These are phyloP conservation scores for Holcopasites calliopsidis DNA, from an alignment of 1,140 invertebrate species.

Conservation along the genomic window DNA sequence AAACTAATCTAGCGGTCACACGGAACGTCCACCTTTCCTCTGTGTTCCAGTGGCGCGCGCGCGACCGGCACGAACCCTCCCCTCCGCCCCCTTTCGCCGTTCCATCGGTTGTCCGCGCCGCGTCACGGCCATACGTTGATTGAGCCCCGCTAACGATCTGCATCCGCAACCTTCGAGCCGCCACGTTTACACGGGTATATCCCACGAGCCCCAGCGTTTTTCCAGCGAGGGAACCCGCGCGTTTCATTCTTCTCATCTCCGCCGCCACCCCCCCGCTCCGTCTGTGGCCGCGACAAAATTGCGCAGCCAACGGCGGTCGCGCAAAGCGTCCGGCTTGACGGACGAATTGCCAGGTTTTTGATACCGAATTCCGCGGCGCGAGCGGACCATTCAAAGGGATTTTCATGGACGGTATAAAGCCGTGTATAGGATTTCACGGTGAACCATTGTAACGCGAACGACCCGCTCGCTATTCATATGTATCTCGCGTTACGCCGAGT, in stretches of 20 bases:
- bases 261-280: background rate
- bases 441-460: background rate
- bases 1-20: conserved; percentile 76
- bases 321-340: background rate
- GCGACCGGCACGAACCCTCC: background rate
- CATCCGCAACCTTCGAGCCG: conserved; percentile 31
- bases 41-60: conserved; percentile 1
- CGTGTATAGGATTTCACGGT: conserved; percentile 4
- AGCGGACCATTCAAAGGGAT: conserved; percentile 17
- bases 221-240: background rate
- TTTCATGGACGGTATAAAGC: background rate
- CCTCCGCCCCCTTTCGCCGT: background rate
- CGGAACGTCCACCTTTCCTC: conserved; percentile 37
- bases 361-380: conserved; percentile 20
- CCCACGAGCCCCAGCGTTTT: conserved; percentile 14
- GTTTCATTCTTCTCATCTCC: background rate
- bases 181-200: conserved; percentile 1
- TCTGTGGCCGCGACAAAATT: conserved; percentile 20
- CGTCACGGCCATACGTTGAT: conserved; percentile 52
- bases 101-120: conserved; percentile 39
- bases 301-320: background rate
- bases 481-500: background rate
- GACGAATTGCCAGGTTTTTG: conserved; percentile 36
- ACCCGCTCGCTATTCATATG: background rate
- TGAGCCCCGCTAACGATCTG: conserved; percentile 55